These are phyloP conservation scores for Neoseiulus cucumeris DNA, from an alignment of 1,140 invertebrate species.

Conservation along the genomic window DNA sequence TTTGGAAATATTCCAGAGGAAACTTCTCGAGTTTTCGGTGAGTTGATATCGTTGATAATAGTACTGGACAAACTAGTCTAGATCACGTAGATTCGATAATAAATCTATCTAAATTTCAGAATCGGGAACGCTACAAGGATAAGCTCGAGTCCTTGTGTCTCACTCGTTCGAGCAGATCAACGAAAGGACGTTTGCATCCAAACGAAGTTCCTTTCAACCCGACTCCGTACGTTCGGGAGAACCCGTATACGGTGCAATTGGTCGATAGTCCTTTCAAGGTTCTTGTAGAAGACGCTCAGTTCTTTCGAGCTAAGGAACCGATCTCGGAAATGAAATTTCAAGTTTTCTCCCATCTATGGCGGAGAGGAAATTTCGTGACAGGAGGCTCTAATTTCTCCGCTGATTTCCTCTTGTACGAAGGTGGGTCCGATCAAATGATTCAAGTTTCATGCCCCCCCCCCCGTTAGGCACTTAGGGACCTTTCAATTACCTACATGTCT, in stretches of 20 bases:
- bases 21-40: neutral
- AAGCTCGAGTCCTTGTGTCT: neutral
- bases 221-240: neutral
- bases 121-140: neutral
- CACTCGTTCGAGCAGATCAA: neutral
- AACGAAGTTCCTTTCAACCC: neutral
- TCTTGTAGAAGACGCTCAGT: neutral
- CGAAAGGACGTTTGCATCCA: neutral
- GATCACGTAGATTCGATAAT: neutral
- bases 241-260: neutral
- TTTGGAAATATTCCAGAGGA: neutral
- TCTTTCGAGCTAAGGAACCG: neutral
- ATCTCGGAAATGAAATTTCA: neutral
- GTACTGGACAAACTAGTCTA: too few relatives aligned
- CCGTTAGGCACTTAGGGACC: neutral
- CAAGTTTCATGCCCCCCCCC: neutral
- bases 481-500: neutral
- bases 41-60: neutral
- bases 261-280: neutral
- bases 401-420: neutral
- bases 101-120: neutral
- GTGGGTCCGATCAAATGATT: neutral
- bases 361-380: neutral
- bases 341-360: neutral
- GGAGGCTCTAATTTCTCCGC: neutral